Conservation (phyloP, 2,113 vertebrate species). For the Sorex fumeus region DNA sequence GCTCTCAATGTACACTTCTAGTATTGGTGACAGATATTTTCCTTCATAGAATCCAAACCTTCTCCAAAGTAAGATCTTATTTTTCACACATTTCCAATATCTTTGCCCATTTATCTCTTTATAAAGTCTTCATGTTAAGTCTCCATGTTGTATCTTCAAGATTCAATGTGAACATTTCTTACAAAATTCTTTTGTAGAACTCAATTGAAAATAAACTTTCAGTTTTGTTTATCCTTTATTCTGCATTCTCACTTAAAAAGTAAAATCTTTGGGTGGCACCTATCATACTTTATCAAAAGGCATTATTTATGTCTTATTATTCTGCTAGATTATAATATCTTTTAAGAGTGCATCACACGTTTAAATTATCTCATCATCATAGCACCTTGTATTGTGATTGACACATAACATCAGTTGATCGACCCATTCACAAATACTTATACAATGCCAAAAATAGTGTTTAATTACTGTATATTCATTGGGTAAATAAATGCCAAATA, state of each 20-base stretch:
- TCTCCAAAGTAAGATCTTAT: neutral
- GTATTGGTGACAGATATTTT: neutral
- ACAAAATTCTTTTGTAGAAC: neutral
- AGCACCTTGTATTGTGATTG: neutral
- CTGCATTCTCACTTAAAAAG: neutral
- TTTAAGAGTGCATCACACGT: neutral
- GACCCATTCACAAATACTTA: neutral
- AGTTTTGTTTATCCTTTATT: neutral
- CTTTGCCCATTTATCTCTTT: neutral
- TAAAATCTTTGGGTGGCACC: neutral
- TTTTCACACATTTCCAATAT: neutral
- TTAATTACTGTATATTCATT: conserved; percentile 28
- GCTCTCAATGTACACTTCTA: neutral
- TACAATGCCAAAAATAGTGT: neutral
- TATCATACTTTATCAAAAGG: neutral
- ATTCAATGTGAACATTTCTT: neutral
- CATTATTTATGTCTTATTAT: neutral
- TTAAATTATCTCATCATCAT: neutral
- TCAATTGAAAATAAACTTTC: neutral
- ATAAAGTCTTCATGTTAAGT: neutral
- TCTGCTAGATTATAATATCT: neutral
- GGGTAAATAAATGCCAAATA: conserved; percentile 25
- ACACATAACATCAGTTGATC: neutral
- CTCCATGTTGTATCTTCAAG: neutral
- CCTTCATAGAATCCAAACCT: neutral